These are phyloP conservation scores for Ateles fusciceps DNA, from an alignment of 2,797 vertebrate genomes.

Conservation along the genomic window DNA sequence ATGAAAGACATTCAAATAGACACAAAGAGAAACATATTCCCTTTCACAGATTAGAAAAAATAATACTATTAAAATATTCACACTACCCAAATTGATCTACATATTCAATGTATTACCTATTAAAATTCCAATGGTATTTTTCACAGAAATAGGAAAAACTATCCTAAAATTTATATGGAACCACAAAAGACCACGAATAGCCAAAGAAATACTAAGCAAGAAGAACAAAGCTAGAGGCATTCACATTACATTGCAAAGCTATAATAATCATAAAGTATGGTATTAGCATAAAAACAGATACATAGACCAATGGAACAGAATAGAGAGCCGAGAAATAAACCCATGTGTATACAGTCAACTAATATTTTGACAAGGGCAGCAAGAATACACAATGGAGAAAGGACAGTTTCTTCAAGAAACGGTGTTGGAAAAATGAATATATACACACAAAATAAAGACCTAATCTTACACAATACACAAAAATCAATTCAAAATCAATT, in stretches of 20 bases:
- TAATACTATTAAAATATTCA: not conserved
- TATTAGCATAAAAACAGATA: not conserved
- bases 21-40: not conserved
- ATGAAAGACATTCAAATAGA: not conserved
- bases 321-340: not conserved
- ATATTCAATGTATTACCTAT: not conserved
- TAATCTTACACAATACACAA: not conserved
- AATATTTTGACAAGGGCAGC: not conserved
- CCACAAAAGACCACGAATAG: not conserved
- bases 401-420: not conserved
- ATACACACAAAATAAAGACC: not conserved
- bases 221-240: not conserved
- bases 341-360: not conserved
- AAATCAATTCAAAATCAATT: not conserved
- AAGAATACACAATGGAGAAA: not conserved
- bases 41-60: not conserved
- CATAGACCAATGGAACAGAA: not conserved
- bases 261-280: not conserved
- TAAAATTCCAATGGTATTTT: not conserved
- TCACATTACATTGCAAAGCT: not conserved
- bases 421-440: not conserved
- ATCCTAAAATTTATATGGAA: not conserved
- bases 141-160: not conserved
- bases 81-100: not conserved
- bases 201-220: not conserved